These are phyloP conservation scores for Oegoconia quadripuncta DNA, from an alignment of 2,888 invertebrate species.

Conservation along the genomic window DNA sequence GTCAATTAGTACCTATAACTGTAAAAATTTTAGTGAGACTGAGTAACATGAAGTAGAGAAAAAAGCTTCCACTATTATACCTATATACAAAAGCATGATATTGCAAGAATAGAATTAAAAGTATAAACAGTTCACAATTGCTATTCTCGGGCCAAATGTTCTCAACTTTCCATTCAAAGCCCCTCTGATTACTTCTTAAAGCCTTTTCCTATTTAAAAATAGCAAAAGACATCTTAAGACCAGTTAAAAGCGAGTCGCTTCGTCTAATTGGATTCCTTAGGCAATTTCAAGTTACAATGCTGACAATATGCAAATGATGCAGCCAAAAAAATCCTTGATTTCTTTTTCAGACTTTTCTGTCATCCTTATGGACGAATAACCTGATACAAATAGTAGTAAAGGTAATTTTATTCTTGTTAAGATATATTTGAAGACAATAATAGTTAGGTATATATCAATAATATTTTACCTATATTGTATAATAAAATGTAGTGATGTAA, in stretches of 20 bases:
- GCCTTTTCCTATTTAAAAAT: constrained; percentile 57
- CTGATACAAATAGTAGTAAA: no score
- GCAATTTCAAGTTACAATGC: constrained; percentile 46
- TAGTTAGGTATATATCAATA: no score
- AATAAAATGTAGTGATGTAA: no score
- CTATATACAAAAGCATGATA: constrained; percentile 25
- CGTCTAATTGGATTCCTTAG: constrained; percentile 61
- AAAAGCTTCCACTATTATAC: constrained; percentile 26
- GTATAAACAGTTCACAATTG: constrained; percentile 61
- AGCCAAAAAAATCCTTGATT: constrained; percentile 34
- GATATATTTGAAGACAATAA: no score
- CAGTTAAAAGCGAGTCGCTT: constrained; percentile 49
- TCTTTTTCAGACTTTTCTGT: constrained; percentile 27
- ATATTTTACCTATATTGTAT: no score
- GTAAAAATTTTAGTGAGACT: no score
- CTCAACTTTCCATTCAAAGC: constrained; percentile 50
- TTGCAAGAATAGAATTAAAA: constrained; percentile 57
- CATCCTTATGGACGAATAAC: no score
- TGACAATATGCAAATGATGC: constrained; percentile 47
- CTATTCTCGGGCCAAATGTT: constrained; percentile 55
- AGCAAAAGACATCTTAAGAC: constrained; percentile 52
- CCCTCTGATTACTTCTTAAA: constrained; percentile 72
- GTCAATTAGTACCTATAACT: no score
- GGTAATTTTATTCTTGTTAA: no score
- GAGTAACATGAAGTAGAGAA: constrained; percentile 9